These are phyloP conservation scores for Epinotia ramella DNA, from an alignment of 2,888 invertebrate genomes.

Conservation along the genomic window DNA sequence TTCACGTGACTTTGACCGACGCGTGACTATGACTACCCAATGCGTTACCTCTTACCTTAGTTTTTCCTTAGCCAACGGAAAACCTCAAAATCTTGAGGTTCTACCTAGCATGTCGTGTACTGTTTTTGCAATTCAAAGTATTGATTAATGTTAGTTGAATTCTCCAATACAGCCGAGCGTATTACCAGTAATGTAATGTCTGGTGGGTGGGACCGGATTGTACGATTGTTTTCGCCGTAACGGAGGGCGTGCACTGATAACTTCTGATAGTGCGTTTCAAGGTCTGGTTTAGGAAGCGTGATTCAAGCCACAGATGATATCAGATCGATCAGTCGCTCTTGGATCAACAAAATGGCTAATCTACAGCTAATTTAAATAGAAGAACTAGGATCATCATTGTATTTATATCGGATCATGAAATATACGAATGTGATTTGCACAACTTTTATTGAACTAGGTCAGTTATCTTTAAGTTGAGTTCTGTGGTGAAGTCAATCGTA, in stretches of 20 bases:
- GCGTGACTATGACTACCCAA: neutral
- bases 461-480: too few species aligned
- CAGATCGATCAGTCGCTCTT: neutral
- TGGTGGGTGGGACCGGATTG: slow-evolving; percentile 16
- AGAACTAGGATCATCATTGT: too few species aligned
- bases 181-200: slow-evolving; percentile 7
- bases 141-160: neutral
- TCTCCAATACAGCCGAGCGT: neutral
- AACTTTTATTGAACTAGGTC: too few species aligned
- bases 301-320: neutral
- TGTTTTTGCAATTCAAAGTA: neutral
- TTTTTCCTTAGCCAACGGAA: slow-evolving; percentile 4
- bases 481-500: too few species aligned
- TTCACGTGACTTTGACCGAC: neutral
- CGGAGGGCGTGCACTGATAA: slow-evolving; percentile 26
- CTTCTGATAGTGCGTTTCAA: slow-evolving; percentile 27
- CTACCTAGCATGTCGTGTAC: neutral
- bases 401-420: too few species aligned
- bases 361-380: neutral
- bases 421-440: too few species aligned
- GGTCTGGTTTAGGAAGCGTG: slow-evolving; percentile 10
- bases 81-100: neutral
- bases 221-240: slow-evolving; percentile 4
- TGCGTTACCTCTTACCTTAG: neutral
- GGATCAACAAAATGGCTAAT: slow-evolving; percentile 2